Evolutionary conservation across 2,113 vertebrate species (phyloP), one percentile per base, ranked within the genome.

Genomic region (Cyanistes caeruleus): DNA sequence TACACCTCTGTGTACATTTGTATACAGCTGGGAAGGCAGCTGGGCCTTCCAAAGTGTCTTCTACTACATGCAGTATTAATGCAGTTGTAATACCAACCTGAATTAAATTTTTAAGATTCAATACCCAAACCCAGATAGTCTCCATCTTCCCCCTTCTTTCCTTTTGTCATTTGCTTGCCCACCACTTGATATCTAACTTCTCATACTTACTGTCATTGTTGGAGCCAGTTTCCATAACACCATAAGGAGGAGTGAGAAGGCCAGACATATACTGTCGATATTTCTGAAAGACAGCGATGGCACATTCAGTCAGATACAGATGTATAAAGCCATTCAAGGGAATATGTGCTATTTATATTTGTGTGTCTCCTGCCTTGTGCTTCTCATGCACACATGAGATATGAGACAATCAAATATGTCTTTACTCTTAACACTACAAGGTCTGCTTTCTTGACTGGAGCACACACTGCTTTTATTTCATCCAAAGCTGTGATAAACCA

Each of bases 261-360:
- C 99, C 99, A 96, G 99, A 99, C 99, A 99, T 99, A 96, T 98
- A 99, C 93, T 98, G 98, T 95, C 99, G 99, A 94, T 99, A 99
- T 98, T 99, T 99, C 99, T 99, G 96, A 83, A 97, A 97, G 97
- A 95, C 94, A 97, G 93, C 3, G 8, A 90, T 25, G 52, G 96
- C 68, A 97, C 90, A 93, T 72, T 82, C 55, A 87, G 43, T 84
- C 78, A 95, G 53, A 72, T 48, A 79, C 60, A 78, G 68, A 78
- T 68, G 60, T 44, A 78, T 24, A 94, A 93, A 73, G 84, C 9
- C 56, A 39, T 74, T 76, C 43, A n/a, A 17, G 8, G 49, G 44
- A 82, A 27, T 11, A 41, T 25, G 59, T 51, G 37, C 41, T 67
- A 76, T 76, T 95, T 89, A 51, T 39, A 69, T 15, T 20, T 65